A percentile compares a stretch with the other conserved stretches of the same genome.
phyloP scores from a whole-genome alignment of 2,797 vertebrate genomes.

The Hybognathus amarus region DNA sequence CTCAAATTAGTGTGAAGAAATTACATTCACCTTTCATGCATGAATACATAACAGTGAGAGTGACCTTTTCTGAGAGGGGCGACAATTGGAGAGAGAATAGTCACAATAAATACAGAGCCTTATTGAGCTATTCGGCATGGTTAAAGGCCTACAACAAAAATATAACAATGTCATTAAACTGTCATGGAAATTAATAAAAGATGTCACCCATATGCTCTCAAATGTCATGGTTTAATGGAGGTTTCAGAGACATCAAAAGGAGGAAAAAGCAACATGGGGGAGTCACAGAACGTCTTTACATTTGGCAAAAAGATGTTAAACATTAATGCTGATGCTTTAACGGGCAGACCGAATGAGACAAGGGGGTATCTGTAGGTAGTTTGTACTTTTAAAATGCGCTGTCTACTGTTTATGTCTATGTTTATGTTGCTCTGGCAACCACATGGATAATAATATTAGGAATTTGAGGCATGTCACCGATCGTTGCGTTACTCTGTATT shows the following conservation, averaged over 20 bases:
- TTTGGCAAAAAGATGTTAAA: not conserved
- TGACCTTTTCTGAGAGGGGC: constrained; percentile 51
- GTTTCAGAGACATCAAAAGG: constrained; percentile 19
- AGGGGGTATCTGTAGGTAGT: not conserved
- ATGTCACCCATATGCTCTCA: constrained; percentile 46
- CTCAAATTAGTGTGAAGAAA: constrained; percentile 55
- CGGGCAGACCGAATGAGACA: not conserved
- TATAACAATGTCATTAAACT: constrained; percentile 36
- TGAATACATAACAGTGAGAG: constrained; percentile 36
- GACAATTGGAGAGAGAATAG: constrained; percentile 47
- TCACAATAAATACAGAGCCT: not conserved
- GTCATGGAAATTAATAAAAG: constrained; percentile 47
- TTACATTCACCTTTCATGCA: constrained; percentile 47
- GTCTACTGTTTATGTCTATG: constrained; percentile 20
- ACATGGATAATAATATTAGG: constrained; percentile 44
- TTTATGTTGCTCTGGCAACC: constrained; percentile 49
- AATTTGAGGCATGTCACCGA: constrained; percentile 66
- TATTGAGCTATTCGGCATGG: not conserved
- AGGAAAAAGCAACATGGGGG: not conserved
- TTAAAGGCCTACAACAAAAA: not conserved
- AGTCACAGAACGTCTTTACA: not conserved
- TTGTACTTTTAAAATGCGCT: not conserved
- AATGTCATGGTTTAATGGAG: constrained; percentile 25
- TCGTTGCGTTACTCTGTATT: constrained; percentile 39
- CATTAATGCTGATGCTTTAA: not conserved